Evolutionary conservation across 2,888 invertebrate species (phyloP).

Genomic region (Polylopha cassiicola): DNA sequence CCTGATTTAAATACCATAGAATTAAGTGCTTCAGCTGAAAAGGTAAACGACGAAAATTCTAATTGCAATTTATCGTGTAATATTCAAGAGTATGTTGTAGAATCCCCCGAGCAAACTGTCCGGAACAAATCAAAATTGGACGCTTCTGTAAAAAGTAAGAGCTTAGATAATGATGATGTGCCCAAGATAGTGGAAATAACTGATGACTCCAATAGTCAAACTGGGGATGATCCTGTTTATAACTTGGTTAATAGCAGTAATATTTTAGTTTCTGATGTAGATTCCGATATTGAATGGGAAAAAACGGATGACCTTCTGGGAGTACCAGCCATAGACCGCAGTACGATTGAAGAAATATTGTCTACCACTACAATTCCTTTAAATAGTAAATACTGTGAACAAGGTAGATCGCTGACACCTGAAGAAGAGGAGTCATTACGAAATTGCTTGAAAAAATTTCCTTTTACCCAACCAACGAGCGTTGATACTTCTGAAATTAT

Average conservation of each 20-base stretch:
- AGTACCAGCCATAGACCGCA: slow-evolving; percentile 23
- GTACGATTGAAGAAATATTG: slow-evolving; percentile 38
- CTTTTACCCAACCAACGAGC: slow-evolving; percentile 70
- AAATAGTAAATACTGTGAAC: slow-evolving; percentile 57
- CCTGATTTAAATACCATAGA: slow-evolving; percentile 18
- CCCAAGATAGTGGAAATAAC: slow-evolving; percentile 65
- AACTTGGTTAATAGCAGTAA: slow-evolving; percentile 64
- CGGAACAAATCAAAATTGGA: slow-evolving; percentile 52
- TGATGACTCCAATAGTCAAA: slow-evolving; percentile 38
- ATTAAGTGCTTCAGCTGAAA: slow-evolving; percentile 7
- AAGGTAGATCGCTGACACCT: slow-evolving; percentile 65
- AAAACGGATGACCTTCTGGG: slow-evolving; percentile 59
- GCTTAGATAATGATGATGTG: slow-evolving; percentile 66
- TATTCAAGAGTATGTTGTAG: slow-evolving; percentile 52
- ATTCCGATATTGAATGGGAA: slow-evolving; percentile 80
- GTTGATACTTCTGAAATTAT: slow-evolving; percentile 55
- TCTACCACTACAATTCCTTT: slow-evolving; percentile 63
- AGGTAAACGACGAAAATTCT: background rate
- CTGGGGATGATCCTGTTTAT: slow-evolving; percentile 42
- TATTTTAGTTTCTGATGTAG: slow-evolving; percentile 80
- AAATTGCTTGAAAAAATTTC: slow-evolving; percentile 75
- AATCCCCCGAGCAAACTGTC: slow-evolving; percentile 57
- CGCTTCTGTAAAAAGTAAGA: slow-evolving; percentile 61
- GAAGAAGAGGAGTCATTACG: slow-evolving; percentile 77
- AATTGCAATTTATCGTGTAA: slow-evolving; percentile 18